Base-by-base conservation (phyloP, 2,797 vertebrate species). In the Molossus alvarezi region DNA sequence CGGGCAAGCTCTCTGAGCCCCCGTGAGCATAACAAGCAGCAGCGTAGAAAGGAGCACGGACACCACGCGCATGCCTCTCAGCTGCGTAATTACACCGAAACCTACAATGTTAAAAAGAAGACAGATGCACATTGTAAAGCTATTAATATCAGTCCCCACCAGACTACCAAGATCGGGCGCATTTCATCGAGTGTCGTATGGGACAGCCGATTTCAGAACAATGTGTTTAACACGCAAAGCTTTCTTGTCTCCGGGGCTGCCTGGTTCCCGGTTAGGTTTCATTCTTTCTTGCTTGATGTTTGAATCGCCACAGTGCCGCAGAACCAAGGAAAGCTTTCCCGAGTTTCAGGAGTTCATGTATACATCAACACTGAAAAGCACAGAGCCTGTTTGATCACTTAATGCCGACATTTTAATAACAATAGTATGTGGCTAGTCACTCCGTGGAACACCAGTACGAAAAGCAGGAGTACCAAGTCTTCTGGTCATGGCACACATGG, bases 1-100 rank as follows among this genome's bases (percentile, higher is more conserved):
- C 95, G 99, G 99, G 98, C 99, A 99, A 94, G 99, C 99, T 94
- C 99, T 99, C 98, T 99, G 99, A 75, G 99, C 99, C 93, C 98
- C 98, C 73, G 98, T 95, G 13, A 98, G 98, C 98, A 98, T 97
- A 10, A 98, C 99, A n/a, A 99, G 97, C 97, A 99, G 98, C 98
- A 98, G 97, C 51, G 97, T 96, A 9, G 98, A 98, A 96, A 98
- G 97, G 1, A 98, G 98, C 96, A 98, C 96, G 41, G 98, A 97
- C 94, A 97, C 97, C 98, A 96, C 97, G 88, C 98, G 97, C 98
- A 98, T 98, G 98, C 98, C 98, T 98, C 98, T 98, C 98, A 98
- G 98, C 98, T 94, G 98, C 93, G 98, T 98, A 93, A 96, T 98
- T 88, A 98, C 97, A 96, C 96, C 98, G 98, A 98, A 98, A 99